A percentile compares a stretch with the other conserved stretches of the same genome.
Evolutionary conservation across 1,140 invertebrate genomes (phyloP).

Genomic region (Micrasema longulum): DNA sequence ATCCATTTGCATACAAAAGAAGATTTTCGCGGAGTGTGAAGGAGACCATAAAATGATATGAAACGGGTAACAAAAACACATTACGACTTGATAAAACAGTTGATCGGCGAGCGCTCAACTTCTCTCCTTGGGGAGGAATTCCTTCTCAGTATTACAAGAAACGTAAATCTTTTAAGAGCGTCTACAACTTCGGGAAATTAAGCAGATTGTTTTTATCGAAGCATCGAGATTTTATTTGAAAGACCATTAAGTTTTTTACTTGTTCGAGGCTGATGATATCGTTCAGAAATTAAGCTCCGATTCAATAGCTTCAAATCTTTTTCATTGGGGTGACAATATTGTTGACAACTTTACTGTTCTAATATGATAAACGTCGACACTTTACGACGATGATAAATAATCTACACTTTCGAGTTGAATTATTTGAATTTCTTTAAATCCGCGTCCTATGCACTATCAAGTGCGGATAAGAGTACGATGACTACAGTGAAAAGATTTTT

Average conservation of each 20-base stretch:
- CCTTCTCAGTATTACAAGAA: not conserved
- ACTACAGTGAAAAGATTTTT: too few species aligned
- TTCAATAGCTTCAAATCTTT: too few species aligned
- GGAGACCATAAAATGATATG: constrained; percentile 18
- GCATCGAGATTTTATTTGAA: not conserved
- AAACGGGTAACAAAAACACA: constrained; percentile 14
- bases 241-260: not conserved
- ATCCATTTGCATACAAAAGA: constrained; percentile 8
- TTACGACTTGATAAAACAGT: constrained; percentile 28
- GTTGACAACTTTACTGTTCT: too few species aligned
- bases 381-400: too few species aligned
- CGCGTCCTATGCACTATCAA: too few species aligned
- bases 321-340: too few species aligned
- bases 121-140: not conserved
- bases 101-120: constrained; percentile 15
- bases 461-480: too few species aligned
- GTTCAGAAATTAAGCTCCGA: too few species aligned
- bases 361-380: too few species aligned
- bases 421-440: too few species aligned
- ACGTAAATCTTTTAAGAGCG: constrained; percentile 14
- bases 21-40: constrained; percentile 17
- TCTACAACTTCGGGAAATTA: constrained; percentile 6
- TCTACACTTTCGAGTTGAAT: too few species aligned
- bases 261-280: too few species aligned
- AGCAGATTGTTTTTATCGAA: not conserved